Percentiles rank a stretch among this genome's conserved stretches.
Evolutionary conservation across 1,140 invertebrate genomes (phyloP).

Genomic region (Aradophagus sp.): DNA sequence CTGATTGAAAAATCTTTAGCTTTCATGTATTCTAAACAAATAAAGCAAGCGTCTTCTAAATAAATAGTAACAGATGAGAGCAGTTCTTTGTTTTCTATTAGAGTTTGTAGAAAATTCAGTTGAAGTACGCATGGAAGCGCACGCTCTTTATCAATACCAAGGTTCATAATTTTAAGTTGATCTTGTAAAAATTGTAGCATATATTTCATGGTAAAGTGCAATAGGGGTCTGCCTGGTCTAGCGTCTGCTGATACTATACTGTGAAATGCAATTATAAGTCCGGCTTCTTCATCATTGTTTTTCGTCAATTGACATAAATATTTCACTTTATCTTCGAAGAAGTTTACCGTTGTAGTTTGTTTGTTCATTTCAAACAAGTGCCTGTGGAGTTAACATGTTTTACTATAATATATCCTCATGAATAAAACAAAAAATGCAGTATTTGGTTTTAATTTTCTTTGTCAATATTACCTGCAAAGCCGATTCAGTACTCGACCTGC

Average conservation of each 20-base stretch:
- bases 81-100: conserved; percentile 76
- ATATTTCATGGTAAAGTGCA: conserved; percentile 67
- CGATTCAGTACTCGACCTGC: conserved; percentile 78
- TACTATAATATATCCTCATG: conserved; percentile 1
- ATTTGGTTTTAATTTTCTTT: no score
- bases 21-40: conserved; percentile 74
- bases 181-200: conserved; percentile 59
- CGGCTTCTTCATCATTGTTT: conserved; percentile 73
- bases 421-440: no score
- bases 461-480: conserved; percentile 68
- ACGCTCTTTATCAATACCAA: conserved; percentile 28
- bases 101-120: conserved; percentile 75
- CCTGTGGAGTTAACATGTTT: conserved; percentile 37
- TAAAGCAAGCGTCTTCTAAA: conserved; percentile 70
- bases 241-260: conserved; percentile 81
- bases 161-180: conserved; percentile 1
- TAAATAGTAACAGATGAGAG: conserved; percentile 70
- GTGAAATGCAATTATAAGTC: conserved; percentile 84
- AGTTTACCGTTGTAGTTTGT: conserved; percentile 31
- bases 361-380: conserved; percentile 50
- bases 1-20: conserved; percentile 77
- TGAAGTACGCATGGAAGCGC: conserved; percentile 71
- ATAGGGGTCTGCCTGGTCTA: conserved; percentile 68
- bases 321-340: conserved; percentile 56
- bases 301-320: conserved; percentile 68